Percentiles rank a stretch among this genome's conserved stretches.
Conservation (phyloP, 2,888 invertebrate species). For the Elysia crispata region DNA sequence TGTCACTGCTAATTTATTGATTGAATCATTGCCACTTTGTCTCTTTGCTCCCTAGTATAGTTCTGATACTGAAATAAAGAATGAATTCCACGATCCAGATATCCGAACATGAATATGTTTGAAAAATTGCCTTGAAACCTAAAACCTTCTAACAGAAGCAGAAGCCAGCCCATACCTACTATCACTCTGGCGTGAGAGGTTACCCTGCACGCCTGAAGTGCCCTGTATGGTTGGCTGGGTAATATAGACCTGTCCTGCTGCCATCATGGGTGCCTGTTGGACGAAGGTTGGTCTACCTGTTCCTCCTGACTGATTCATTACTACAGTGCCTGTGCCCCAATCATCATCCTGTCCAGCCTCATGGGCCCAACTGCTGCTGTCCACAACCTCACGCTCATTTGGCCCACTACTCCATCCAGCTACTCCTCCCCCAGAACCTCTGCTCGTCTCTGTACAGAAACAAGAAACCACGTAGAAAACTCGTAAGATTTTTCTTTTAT, state of each 20-base stretch:
- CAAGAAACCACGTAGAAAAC: too few species aligned
- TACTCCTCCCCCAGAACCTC: constrained; percentile 37
- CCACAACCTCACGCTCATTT: constrained; percentile 48
- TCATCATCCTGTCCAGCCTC: constrained; percentile 53
- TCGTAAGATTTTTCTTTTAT: too few species aligned
- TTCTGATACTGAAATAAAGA: too few species aligned
- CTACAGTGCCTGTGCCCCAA: constrained; percentile 40
- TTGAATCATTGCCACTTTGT: too few species aligned
- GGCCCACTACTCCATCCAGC: constrained; percentile 52
- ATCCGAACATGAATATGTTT: not conserved
- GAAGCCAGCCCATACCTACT: constrained; percentile 51
- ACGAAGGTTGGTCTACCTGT: constrained; percentile 37
- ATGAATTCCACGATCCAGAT: not conserved
- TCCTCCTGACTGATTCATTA: constrained; percentile 40
- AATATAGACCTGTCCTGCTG: constrained; percentile 40
- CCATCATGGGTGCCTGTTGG: constrained; percentile 44
- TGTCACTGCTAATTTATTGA: too few species aligned
- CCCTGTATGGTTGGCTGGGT: constrained; percentile 43
- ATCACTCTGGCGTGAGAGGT: constrained; percentile 45
- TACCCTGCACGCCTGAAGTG: constrained; percentile 36
- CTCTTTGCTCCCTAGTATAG: too few species aligned
- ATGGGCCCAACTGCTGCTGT: constrained; percentile 49
- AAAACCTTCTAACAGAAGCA: constrained; percentile 51
- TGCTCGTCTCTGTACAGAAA: constrained; percentile 27
- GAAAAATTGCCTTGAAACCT: not conserved